Base-by-base conservation (phyloP, 2,888 invertebrate species). In the Baronia brevicornis region DNA sequence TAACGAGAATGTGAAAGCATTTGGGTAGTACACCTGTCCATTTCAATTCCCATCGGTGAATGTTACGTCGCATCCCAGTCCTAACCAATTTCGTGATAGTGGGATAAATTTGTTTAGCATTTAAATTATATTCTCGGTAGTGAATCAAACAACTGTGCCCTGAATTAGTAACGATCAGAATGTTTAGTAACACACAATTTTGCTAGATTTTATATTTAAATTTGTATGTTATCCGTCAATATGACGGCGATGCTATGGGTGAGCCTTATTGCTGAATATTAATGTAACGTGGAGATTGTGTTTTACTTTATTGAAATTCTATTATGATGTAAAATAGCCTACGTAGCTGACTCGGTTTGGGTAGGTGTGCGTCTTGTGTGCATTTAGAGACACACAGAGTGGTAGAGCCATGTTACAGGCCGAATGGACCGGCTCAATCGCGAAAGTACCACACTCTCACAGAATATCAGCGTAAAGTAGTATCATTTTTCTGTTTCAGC, bases 221-320 rank as follows among this genome's bases (percentile, higher is more conserved):
- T 82, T 82, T 84, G 78, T 82, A 84, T 84, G 80, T 79, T 80
- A 78, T 79, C 74, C 77, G 79, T 78, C 82, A 79, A 82, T 75
- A 73, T 65, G 61, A 48, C 60, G 67, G 65, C 67, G 70, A 72
- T 78, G 79, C 82, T n/a, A n/a, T n/a, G n/a, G 80, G 74, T 62
- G 67, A 67, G 73, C 75, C 78, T 75, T 79, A 75, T 73, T 72
- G 55, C 79, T 84, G 82, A 80, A 84, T 84, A 82, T 82, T 82
- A 82, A 84, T 82, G 75, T 48, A 60, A 61, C 62, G 66, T 54
- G 61, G 72, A 77, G 72, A 82, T 82, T 84, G 82, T 80, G 82
- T 82, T 79, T 79, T 77, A 80, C 82, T 80, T 82, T 74, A 73
- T 69, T 69, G 65, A 65, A 71, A 79, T 69, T 84, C 79, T 71